Evolutionary conservation across 2,888 invertebrate genomes (phyloP), one percentile per base, ranked within the genome.

Genomic region (Odontomyia ornata): DNA sequence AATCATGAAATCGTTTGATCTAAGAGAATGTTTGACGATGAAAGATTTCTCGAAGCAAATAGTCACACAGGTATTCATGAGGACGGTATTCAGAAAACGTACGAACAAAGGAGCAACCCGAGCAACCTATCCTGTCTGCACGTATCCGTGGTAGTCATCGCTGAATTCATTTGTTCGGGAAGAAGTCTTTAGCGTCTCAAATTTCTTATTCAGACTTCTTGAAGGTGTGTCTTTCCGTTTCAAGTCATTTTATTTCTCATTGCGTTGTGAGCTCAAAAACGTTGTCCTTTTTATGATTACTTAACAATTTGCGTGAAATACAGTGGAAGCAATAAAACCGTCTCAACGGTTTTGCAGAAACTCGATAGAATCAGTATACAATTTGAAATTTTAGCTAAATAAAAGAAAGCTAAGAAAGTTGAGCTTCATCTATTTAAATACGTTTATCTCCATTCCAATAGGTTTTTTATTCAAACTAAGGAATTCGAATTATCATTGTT

Each of bases 161-260:
- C 46, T 23, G 46, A 69, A 47, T 47, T 21, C 69, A 11, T 69
- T 73, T 73, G 57, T 60, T 73, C 36, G 36, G 47, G 36, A 73
- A 73, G n/a, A 36, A 60, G 73, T 57, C 30, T 73, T 73, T 36
- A 23, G 57, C 73, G 30, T 73, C 73, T 73, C 73, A 73, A 73
- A 73, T 73, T 73, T 73, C 73, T 73, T 73, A 73, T 73, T 73
- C 73, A 73, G 25, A 57, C 9, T 0, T 73, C 73, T 57, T 30
- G 78, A 73, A 78, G 78, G 78, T 78, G 78, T 78, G 78, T 78
- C 78, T 62, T 78, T 78, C 78, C 78, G 78, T 77, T 77, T 69
- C 76, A 36, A 76, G 60, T 57, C 36, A 43, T 73, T 57, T 73
- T 60, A 30, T 73, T 57, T 57, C n/a, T 57, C 60, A 25, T 57